Evolutionary conservation across 2,113 vertebrate genomes (phyloP), one percentile per base, ranked within the genome.

Genomic region (Vanacampus margaritifer): DNA sequence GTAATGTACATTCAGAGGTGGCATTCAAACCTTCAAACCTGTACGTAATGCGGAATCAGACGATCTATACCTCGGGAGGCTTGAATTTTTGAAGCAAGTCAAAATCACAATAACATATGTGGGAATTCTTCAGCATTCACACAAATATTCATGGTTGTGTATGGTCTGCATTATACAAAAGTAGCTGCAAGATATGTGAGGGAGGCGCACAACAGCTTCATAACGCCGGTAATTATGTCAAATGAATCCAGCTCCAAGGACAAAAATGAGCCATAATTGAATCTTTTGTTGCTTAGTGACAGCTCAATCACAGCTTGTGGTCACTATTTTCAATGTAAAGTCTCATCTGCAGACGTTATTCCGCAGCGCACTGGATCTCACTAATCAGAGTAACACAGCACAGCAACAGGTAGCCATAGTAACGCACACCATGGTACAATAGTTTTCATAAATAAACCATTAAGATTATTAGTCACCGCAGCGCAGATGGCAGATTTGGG

Each of bases 391-490:
- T 9, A 11, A 11, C 35, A 61, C 11, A 13, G 37, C 21, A 23
- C 11, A 3, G n/a, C 37, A 62, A 43, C 23, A 62, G 60, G 60
- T 62, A 62, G 12, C 60, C 60, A 26, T 43, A 16, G 39, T 62
- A 43, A 62, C 39, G n/a, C 13, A 26, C 39, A 12, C 7, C 59
- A 32, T 5, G 58, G 19, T 60, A 60, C 35, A 60, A 39, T 23
- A 37, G 11, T 61, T 59, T 62, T 62, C 60, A 45, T 62, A 17
- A 62, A 62, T 62, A 62, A 62, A 43, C 60, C 60, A 45, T 43
- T 43, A 26, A 62, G 39, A 45, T 62, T 32, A 57, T 41, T 26
- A 43, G n/a, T 45, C 60, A 41, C 60, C 23, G 39, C 60, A 9
- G 21, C 23, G 24, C 60, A 62, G 60, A 62, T 45, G 60, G 60